Base-by-base conservation (phyloP, 2,888 invertebrate species). In the Lepetodrilus schrolli region DNA sequence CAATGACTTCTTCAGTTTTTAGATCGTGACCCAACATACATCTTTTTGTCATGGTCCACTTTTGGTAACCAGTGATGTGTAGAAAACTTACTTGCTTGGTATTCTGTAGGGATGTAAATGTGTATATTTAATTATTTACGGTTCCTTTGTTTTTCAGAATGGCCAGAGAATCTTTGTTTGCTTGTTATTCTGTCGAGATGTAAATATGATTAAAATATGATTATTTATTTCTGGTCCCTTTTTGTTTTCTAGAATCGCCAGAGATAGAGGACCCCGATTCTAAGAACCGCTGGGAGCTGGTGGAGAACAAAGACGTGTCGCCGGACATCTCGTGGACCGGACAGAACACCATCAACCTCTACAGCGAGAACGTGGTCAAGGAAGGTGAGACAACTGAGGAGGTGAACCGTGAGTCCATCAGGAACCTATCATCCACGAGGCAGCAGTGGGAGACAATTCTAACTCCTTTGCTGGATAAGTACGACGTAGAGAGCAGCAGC, bases 351-450 rank as follows among this genome's bases (percentile, higher is more conserved):
- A 81, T 85, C 0, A 79, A 81, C 66, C 78, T 86, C 10, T 87
- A 85, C 79, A 86, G 86, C 72, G 81, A 86, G 68, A 87, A 87
- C 76, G 78, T 86, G 20, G 66, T 85, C 37, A 80, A 84, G 51
- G 87, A 86, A 70, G 74, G 74, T 2, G 81, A 82, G 7, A 86
- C 84, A 7, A 82, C 85, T 2, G 86, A 86, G 21, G 49, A 74
- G n/a, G 84, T 87, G 3, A 82, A 86, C 73, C 69, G 84, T 17
- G 86, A 86, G 68, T 86, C 87, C 21, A 87, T 88, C n/a, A 85
- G 86, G 1, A 83, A 86, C 76, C 75, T 88, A 5, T 75, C 78
- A 21, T 80, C 78, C 10, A 86, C 85, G 4, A 77, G 83, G n/a
- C 76, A 82, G 69, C 86, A 86, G 81, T 88, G 87, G 87, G 79